These are phyloP conservation scores for Diplazon laetatorius DNA, from an alignment of 2,888 invertebrate genomes.

Conservation along the genomic window DNA sequence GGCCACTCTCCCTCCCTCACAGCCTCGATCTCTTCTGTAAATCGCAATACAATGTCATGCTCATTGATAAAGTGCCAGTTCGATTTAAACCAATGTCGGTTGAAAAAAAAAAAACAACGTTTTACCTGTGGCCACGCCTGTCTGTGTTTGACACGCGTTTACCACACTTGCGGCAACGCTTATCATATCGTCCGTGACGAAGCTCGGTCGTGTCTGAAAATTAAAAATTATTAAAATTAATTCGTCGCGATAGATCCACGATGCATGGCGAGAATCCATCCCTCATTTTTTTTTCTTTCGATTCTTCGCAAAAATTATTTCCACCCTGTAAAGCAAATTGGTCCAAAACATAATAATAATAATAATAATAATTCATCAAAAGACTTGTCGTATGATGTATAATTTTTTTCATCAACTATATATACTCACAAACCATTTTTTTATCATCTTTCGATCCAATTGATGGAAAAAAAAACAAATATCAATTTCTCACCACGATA, in stretches of 20 bases:
- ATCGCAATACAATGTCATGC: conserved; percentile 36
- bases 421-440: too few species aligned
- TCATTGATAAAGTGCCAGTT: conserved; percentile 2
- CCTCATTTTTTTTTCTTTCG: background rate
- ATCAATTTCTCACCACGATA: too few species aligned
- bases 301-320: conserved; percentile 1
- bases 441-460: too few species aligned
- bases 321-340: background rate
- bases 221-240: conserved; percentile 26
- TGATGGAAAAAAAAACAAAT: too few species aligned
- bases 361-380: too few species aligned
- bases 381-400: too few species aligned
- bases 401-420: too few species aligned
- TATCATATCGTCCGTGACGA: conserved; percentile 79
- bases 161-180: conserved; percentile 78
- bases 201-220: conserved; percentile 76
- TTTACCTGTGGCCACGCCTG: conserved; percentile 78
- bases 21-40: conserved; percentile 78
- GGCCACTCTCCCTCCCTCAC: conserved; percentile 79
- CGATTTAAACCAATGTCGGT: background rate
- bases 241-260: background rate
- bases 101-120: background rate
- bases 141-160: conserved; percentile 78
- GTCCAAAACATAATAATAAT: background rate
- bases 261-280: background rate